Evolutionary conservation across 2,113 vertebrate genomes (phyloP), one percentile per base, ranked within the genome.

Genomic region (Cochlearius cochlearius): DNA sequence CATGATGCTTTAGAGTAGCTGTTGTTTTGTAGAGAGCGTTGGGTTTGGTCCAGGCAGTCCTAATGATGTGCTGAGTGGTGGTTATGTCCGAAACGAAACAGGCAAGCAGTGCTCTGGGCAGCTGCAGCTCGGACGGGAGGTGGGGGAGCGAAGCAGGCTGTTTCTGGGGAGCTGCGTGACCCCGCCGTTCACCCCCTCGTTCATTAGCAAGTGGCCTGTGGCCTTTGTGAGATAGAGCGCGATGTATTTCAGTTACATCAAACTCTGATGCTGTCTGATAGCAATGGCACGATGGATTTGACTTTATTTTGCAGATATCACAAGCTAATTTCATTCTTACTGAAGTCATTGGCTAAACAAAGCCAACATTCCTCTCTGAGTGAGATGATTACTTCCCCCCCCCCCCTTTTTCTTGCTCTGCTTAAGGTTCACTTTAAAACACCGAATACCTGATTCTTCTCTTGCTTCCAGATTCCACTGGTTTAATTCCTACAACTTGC

Each of bases 321-420:
- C 52, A 43, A 94, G 67, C 59, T 95, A 89, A 84, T 92, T 96
- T 93, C 21, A 62, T 91, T 94, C 53, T 94, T 64, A 50, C 55
- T 74, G 67, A 86, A 90, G 71, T 92, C 87, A 86, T n/a, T 80
- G 81, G 81, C 85, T 91, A 94, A 95, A 90, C 74, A 91, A 96
- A 93, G 66, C 62, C 90, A 93, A 53, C 66, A 45, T 93, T 90
- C 43, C 60, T 84, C 53, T 81, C 82, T 36, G 68, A 50, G 23
- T 41, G 41, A 97, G 69, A 77, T 63, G 69, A 77, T 63, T 89
- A 49, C 34, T 52, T 76, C 4, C 8, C 10, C 53, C 21, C 15
- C 15, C 11, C 4, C 30, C 36, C 55, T 72, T 73, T 88, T 88
- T 63, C 45, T 93, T 90, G 73, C 60, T 91, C 23, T 87, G 49